These are phyloP conservation scores for Phymanthus crucifer DNA, from an alignment of 92 coral and sea anemone genomes.

Conservation along the genomic window DNA sequence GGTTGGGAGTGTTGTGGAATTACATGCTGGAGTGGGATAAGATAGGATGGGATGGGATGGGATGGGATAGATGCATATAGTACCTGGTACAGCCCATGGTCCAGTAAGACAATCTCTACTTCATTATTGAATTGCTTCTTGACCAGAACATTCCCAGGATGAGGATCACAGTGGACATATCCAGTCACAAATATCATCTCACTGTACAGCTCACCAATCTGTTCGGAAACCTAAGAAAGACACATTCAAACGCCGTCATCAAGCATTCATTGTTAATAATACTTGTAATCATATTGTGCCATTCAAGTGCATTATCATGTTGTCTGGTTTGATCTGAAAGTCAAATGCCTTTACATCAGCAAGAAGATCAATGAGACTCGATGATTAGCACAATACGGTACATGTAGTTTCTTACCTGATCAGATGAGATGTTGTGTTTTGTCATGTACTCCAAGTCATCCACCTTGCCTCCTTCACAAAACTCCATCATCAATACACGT, in stretches of 20 bases:
- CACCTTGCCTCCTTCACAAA: conserved; percentile 97
- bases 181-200: conserved; percentile 99
- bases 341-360: too few species aligned
- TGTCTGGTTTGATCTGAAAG: too few species aligned
- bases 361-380: too few species aligned
- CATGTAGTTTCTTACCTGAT: conserved; percentile 62
- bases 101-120: conserved; percentile 92
- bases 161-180: conserved; percentile 97
- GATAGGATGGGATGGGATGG: too few species aligned
- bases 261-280: too few species aligned
- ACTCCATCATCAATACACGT: conserved; percentile 94
- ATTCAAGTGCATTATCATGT: too few species aligned
- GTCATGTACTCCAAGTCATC: conserved; percentile 87
- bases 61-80: not conserved
- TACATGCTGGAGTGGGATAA: too few species aligned
- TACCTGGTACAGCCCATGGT: conserved; percentile 97
- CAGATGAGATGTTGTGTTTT: conserved; percentile 68
- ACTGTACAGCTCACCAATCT: conserved; percentile 90
- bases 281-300: too few species aligned
- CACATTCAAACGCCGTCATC: too few species aligned
- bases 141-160: conserved; percentile 94
- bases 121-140: conserved; percentile 50
- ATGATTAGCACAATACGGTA: too few species aligned
- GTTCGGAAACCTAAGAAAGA: conserved; percentile 72
- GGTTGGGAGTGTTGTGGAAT: too few species aligned